These are phyloP conservation scores for Riparia riparia DNA, from an alignment of 2,113 vertebrate genomes.

Conservation along the genomic window DNA sequence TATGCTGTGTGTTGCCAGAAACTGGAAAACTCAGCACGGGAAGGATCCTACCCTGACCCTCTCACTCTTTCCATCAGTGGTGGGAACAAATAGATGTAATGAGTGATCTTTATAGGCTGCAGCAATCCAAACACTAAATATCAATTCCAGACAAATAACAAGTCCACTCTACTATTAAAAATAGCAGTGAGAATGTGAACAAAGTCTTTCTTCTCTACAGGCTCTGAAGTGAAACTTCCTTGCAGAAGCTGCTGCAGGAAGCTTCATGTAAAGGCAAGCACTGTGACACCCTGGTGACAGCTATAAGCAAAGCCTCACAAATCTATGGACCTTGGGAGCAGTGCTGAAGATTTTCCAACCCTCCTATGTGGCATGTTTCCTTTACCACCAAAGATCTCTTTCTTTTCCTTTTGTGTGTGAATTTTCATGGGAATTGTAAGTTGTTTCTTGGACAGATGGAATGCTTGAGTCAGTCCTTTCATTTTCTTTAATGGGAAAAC, in stretches of 20 bases:
- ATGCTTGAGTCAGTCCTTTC: neutral
- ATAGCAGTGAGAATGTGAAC: constrained; percentile 24
- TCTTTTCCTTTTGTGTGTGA: neutral
- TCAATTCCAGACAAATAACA: neutral
- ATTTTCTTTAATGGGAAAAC: neutral
- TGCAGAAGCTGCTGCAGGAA: constrained; percentile 26
- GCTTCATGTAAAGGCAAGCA: neutral
- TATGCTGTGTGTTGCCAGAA: neutral
- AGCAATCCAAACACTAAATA: neutral
- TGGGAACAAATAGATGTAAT: neutral
- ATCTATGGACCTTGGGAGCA: accelerated
- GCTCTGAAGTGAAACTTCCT: constrained; percentile 1
- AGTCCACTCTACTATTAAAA: neutral
- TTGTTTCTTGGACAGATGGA: neutral
- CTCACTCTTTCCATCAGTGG: neutral
- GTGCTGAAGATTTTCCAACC: neutral
- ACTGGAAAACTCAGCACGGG: neutral
- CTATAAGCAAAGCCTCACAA: neutral
- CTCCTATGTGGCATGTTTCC: neutral
- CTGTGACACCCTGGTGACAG: neutral
- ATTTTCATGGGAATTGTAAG: neutral
- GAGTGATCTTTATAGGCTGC: neutral
- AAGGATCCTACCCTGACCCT: neutral
- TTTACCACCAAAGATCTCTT: neutral
- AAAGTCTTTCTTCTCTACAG: neutral